A percentile compares a stretch with the other conserved stretches of the same genome.
These are phyloP conservation scores for Macquaria australasica DNA, from an alignment of 2,113 vertebrate genomes.

Conservation along the genomic window DNA sequence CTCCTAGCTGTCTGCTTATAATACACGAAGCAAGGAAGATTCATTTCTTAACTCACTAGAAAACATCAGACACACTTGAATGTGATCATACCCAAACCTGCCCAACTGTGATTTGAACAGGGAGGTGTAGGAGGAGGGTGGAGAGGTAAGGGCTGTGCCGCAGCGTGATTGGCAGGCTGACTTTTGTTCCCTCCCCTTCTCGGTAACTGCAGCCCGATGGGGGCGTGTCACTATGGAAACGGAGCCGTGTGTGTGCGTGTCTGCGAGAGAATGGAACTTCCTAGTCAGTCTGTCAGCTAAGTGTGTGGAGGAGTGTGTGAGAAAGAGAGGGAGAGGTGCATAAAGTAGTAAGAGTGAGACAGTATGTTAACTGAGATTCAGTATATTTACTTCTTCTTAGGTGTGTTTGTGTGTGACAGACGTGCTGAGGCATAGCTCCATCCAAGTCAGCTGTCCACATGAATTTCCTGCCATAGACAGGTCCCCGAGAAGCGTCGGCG, in stretches of 20 bases:
- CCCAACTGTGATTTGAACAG: slow-evolving; percentile 42
- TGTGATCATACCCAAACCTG: slow-evolving; percentile 20
- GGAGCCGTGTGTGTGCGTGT: slow-evolving; percentile 38
- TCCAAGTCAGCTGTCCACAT: slow-evolving; percentile 39
- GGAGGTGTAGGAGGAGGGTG: slow-evolving; percentile 21
- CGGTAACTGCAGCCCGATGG: slow-evolving; percentile 52
- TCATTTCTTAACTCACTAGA: neutral
- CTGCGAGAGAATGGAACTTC: slow-evolving; percentile 81
- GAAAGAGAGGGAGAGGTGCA: slow-evolving; percentile 25
- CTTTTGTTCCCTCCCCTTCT: slow-evolving; percentile 64
- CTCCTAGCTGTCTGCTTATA: neutral
- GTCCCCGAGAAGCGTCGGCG: slow-evolving; percentile 32
- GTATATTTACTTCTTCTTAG: neutral
- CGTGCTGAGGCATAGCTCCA: slow-evolving; percentile 45
- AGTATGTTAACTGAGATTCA: neutral
- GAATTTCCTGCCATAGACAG: slow-evolving; percentile 43
- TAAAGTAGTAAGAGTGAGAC: slow-evolving; percentile 12
- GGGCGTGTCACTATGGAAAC: slow-evolving; percentile 82
- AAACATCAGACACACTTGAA: neutral
- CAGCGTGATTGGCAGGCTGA: slow-evolving; percentile 66
- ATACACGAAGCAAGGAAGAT: neutral
- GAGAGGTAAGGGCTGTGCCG: slow-evolving; percentile 47
- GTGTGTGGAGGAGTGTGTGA: slow-evolving; percentile 54
- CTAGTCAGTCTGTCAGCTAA: slow-evolving; percentile 70
- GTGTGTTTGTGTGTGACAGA: slow-evolving; percentile 16